Conservation (phyloP, 2,113 vertebrate species). For the Corvus moneduloides region DNA sequence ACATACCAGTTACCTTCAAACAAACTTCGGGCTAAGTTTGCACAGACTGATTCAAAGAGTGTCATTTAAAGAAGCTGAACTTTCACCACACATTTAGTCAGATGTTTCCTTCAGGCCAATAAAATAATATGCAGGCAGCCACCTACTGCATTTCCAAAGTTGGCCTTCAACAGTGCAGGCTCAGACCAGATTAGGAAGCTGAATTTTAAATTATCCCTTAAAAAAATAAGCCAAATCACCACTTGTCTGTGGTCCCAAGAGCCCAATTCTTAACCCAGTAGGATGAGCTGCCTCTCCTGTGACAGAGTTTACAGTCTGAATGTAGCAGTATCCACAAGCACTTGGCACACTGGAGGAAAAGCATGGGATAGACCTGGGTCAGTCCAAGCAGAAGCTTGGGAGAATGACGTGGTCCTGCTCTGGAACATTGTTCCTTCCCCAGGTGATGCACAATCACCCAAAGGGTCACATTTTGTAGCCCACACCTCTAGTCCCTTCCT, state of each 20-base stretch:
- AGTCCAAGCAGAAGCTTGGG: not conserved
- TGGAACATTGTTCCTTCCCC: not conserved
- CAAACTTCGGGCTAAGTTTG: not conserved
- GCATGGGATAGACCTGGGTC: not conserved
- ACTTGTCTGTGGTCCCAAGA: not conserved
- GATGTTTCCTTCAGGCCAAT: not conserved
- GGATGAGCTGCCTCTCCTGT: not conserved
- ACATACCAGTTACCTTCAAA: slow-evolving; percentile 19
- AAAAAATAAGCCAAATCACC: not conserved
- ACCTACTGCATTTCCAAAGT: not conserved
- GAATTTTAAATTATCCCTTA: not conserved
- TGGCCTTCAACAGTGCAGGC: not conserved
- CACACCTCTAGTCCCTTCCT: not conserved
- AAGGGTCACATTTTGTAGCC: not conserved
- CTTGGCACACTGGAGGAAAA: not conserved
- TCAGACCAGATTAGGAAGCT: not conserved
- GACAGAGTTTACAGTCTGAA: not conserved
- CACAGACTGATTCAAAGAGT: not conserved
- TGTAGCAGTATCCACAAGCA: fast-evolving
- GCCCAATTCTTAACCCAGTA: not conserved
- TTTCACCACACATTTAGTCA: not conserved
- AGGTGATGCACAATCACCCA: not conserved
- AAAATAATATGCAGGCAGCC: not conserved
- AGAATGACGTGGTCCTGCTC: not conserved
- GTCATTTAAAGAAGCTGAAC: not conserved